These are phyloP conservation scores for Mionectes olivaceus DNA, from an alignment of 2,797 vertebrate species.

Conservation along the genomic window DNA sequence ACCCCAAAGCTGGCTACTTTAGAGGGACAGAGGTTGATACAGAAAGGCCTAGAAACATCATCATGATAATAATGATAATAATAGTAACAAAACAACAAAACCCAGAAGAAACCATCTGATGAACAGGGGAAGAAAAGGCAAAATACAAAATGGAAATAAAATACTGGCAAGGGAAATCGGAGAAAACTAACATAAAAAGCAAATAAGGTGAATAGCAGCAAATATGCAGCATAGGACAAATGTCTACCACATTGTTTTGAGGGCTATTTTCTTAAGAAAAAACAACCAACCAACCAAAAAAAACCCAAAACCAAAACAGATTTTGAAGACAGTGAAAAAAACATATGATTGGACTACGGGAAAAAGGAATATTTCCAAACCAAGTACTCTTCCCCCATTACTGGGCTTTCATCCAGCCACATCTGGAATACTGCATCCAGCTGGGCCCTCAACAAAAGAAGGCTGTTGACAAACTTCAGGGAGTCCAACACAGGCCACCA, in stretches of 20 bases:
- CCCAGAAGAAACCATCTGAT: background rate
- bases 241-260: background rate
- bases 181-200: background rate
- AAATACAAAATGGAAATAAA: background rate
- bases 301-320: background rate
- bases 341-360: background rate
- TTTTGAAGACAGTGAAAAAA: background rate
- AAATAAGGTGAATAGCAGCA: background rate
- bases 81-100: background rate
- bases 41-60: background rate
- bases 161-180: background rate
- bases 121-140: background rate
- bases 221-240: background rate
- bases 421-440: conserved; percentile 4
- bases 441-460: background rate
- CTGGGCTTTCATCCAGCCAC: fast-evolving
- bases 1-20: background rate
- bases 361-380: background rate
- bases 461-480: conserved; percentile 40
- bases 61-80: background rate
- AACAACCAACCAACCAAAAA: background rate
- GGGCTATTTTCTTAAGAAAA: background rate
- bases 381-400: background rate
- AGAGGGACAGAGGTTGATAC: background rate
- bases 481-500: background rate